Conservation (phyloP, 2,888 invertebrate species). For the Macrophya annulata region DNA sequence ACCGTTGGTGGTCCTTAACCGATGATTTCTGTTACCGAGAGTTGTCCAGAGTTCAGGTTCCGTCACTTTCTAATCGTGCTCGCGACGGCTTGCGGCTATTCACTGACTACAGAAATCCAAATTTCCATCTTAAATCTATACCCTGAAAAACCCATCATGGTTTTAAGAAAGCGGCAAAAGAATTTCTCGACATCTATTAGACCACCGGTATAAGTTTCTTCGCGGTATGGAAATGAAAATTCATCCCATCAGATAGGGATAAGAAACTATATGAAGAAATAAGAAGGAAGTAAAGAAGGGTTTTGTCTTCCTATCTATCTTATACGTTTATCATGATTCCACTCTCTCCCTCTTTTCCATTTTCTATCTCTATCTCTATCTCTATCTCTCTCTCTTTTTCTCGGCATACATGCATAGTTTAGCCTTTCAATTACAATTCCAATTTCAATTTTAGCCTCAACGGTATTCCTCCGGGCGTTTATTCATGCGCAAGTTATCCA, state of each 20-base stretch:
- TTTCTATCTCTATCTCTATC: neutral
- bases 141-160: neutral
- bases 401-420: constrained; percentile 52
- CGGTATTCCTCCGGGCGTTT: neutral
- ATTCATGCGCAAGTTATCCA: constrained; percentile 23
- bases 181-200: constrained; percentile 17
- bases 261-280: neutral
- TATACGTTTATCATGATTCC: constrained; percentile 39
- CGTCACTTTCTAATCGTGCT: constrained; percentile 54
- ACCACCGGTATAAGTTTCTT: neutral
- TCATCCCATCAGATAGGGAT: constrained; percentile 39
- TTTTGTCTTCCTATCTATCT: constrained; percentile 27
- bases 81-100: constrained; percentile 37
- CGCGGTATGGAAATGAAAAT: constrained; percentile 41
- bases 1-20: constrained; percentile 54
- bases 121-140: constrained; percentile 52
- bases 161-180: constrained; percentile 30
- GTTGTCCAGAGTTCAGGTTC: constrained; percentile 49
- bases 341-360: neutral
- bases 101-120: constrained; percentile 52
- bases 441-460: constrained; percentile 45
- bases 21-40: constrained; percentile 53
- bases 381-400: neutral
- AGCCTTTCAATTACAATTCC: constrained; percentile 53
- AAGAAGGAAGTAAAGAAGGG: neutral